Conservation (phyloP, 2,797 vertebrate species). For the Avahi laniger region DNA sequence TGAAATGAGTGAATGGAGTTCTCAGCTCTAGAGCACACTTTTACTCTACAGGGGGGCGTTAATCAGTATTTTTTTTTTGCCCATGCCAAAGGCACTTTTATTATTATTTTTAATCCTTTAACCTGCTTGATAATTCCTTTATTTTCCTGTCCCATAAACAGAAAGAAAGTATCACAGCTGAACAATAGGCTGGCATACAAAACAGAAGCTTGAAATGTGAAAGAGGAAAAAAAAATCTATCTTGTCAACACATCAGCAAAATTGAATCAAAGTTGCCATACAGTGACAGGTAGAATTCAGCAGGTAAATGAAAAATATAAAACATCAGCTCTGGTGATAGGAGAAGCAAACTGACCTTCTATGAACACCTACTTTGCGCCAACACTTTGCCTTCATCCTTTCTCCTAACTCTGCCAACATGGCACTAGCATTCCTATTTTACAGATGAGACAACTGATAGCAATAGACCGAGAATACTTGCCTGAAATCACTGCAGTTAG, state of each 20-base stretch:
- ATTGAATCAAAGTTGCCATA: background rate
- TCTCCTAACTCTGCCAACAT: background rate
- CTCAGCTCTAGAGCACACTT: background rate
- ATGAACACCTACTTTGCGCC: background rate
- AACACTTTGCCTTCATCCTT: background rate
- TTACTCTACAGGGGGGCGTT: background rate
- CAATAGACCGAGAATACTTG: background rate
- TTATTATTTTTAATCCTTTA: constrained; percentile 45
- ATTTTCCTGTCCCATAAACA: background rate
- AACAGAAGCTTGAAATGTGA: constrained; percentile 43
- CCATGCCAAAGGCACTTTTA: background rate
- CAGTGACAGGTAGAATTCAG: background rate
- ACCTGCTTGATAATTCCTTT: constrained; percentile 34
- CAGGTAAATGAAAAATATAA: background rate
- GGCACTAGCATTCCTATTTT: background rate
- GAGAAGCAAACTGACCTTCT: background rate
- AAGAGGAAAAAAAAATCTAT: background rate
- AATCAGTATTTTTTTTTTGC: constrained; percentile 16
- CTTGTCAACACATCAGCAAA: background rate
- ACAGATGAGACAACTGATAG: background rate
- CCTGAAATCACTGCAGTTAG: background rate
- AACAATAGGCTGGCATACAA: background rate
- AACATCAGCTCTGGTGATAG: background rate
- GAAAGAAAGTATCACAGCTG: constrained; percentile 13
- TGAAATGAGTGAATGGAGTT: background rate